A percentile compares a stretch with the other conserved stretches of the same genome.
These are phyloP conservation scores for Microcebus tavaratra DNA, from an alignment of 2,113 vertebrate genomes.

Conservation along the genomic window DNA sequence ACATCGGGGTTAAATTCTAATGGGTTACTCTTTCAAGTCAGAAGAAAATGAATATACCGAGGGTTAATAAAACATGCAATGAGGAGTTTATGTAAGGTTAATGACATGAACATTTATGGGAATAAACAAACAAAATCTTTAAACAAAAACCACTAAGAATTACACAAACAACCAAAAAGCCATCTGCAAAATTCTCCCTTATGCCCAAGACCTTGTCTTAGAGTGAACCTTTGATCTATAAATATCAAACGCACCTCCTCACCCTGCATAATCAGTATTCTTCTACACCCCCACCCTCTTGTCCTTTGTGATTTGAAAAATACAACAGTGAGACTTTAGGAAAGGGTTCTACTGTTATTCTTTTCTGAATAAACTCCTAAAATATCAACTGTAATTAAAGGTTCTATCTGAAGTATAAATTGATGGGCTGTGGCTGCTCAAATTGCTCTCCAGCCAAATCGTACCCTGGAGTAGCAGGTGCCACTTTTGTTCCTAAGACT, in stretches of 20 bases:
- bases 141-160: slow-evolving; percentile 53
- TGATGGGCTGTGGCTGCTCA: background rate
- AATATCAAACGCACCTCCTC: background rate
- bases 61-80: slow-evolving; percentile 90
- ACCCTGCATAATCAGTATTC: background rate
- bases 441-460: background rate
- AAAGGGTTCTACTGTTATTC: background rate
- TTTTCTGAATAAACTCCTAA: background rate
- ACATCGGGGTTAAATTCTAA: slow-evolving; percentile 95
- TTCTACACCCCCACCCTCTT: background rate
- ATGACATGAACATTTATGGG: slow-evolving; percentile 77
- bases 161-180: slow-evolving; percentile 21
- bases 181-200: slow-evolving; percentile 46
- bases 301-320: background rate
- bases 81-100: slow-evolving; percentile 84
- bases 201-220: slow-evolving; percentile 17
- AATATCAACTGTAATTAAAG: background rate
- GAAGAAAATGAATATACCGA: slow-evolving; percentile 91
- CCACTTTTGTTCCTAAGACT: too few relatives aligned
- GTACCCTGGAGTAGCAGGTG: rapidly evolving
- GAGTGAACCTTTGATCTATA: background rate
- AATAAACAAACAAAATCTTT: slow-evolving; percentile 40
- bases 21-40: slow-evolving; percentile 95
- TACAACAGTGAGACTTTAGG: background rate
- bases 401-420: background rate